Evolutionary conservation across 2,797 vertebrate genomes (phyloP).

Genomic region (Gymnodraco acuticeps): DNA sequence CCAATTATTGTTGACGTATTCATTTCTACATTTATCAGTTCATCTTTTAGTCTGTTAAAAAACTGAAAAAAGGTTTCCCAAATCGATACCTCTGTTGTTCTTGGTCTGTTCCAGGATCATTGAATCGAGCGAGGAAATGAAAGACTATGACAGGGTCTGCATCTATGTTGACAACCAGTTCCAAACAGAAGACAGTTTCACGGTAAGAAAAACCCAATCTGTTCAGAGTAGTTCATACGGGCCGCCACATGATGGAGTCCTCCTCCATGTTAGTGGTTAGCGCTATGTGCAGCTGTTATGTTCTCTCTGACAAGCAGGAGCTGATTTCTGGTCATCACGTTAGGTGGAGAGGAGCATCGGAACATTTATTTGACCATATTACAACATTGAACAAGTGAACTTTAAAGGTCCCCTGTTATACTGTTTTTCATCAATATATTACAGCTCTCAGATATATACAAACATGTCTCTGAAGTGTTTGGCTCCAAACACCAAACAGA

Average conservation of each 20-base stretch:
- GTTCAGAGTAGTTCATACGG: constrained; percentile 11
- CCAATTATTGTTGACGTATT: not conserved
- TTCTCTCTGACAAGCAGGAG: constrained; percentile 6
- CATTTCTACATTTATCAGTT: not conserved
- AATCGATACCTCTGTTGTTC: not conserved
- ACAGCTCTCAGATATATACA: too few species aligned
- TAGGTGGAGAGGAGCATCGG: too few species aligned
- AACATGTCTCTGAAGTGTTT: too few species aligned
- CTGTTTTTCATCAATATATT: too few species aligned
- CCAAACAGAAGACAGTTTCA: constrained; percentile 82
- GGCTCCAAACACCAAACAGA: too few species aligned
- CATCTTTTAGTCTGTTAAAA: not conserved
- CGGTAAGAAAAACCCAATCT: constrained; percentile 75
- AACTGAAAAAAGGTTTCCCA: not conserved
- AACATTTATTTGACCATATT: too few species aligned
- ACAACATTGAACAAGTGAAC: too few species aligned
- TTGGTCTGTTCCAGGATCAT: constrained; percentile 77
- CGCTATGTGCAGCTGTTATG: not conserved
- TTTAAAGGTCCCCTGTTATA: too few species aligned
- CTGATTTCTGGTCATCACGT: not conserved
- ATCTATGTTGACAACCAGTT: constrained; percentile 87
- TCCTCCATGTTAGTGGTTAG: constrained; percentile 42
- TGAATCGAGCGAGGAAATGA: constrained; percentile 84
- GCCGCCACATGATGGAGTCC: constrained; percentile 73
- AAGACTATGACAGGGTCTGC: constrained; percentile 82